A percentile compares a stretch with the other conserved stretches of the same genome.
Evolutionary conservation across 2,888 invertebrate species (phyloP).

Genomic region (Lagria hirta): DNA sequence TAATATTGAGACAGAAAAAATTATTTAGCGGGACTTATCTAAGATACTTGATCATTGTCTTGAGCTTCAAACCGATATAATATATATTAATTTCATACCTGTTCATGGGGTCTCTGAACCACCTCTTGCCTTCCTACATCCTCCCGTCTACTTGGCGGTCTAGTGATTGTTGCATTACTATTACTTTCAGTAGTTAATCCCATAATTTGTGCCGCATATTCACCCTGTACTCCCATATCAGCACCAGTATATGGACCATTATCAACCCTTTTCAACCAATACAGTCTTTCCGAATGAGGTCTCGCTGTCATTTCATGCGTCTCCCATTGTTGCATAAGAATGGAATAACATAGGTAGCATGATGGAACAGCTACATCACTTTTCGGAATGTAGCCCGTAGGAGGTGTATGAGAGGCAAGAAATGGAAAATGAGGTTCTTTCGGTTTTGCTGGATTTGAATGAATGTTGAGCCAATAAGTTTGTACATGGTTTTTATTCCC

Average conservation of each 20-base stretch:
- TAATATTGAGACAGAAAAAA: no score
- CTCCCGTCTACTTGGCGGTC: slow-evolving; percentile 35
- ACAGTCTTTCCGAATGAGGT: slow-evolving; percentile 83
- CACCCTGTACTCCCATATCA: slow-evolving; percentile 81
- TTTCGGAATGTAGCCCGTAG: slow-evolving; percentile 64
- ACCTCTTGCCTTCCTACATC: no score
- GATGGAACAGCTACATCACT: slow-evolving; percentile 62
- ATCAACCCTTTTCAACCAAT: slow-evolving; percentile 90
- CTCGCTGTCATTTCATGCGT: slow-evolving; percentile 78
- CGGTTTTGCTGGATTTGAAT: slow-evolving; percentile 68
- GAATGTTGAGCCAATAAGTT: slow-evolving; percentile 63
- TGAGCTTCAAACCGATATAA: no score
- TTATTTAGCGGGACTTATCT: no score
- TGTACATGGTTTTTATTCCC: slow-evolving; percentile 69
- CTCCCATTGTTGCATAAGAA: slow-evolving; percentile 90
- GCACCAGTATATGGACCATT: slow-evolving; percentile 87
- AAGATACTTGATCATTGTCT: no score
- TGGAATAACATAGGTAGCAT: slow-evolving; percentile 83
- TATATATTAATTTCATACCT: no score
- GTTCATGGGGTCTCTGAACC: no score
- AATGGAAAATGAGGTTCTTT: slow-evolving; percentile 89
- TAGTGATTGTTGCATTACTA: slow-evolving; percentile 13
- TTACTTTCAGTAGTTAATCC: slow-evolving; percentile 69
- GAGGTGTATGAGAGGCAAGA: slow-evolving; percentile 85
- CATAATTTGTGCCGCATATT: slow-evolving; percentile 88